A percentile compares a stretch with the other conserved stretches of the same genome.
These are phyloP conservation scores for Cylindroiulus punctatus DNA, from an alignment of 2,888 invertebrate species.

Conservation along the genomic window DNA sequence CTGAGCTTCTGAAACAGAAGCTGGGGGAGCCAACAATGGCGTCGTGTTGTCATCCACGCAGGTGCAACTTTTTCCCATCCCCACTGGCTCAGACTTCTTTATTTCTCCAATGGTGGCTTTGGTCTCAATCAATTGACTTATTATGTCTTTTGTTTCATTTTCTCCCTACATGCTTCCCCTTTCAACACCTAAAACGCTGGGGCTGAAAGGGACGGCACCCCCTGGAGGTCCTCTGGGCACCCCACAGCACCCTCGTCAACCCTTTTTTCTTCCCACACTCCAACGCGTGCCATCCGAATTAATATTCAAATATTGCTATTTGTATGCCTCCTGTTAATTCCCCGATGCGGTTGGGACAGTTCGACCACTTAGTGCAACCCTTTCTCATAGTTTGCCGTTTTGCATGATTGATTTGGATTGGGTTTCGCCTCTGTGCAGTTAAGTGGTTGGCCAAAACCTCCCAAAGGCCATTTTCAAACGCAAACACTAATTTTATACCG, in stretches of 20 bases:
- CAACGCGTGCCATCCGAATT: conserved; percentile 18
- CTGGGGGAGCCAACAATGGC: not conserved
- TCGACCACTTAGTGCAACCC: not conserved
- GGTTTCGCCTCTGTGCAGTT: not conserved
- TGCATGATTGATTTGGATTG: not conserved
- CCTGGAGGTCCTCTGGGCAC: no score
- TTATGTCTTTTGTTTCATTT: conserved; percentile 3
- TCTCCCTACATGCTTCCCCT: conserved; percentile 2
- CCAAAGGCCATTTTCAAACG: not conserved
- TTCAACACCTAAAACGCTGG: conserved; percentile 11
- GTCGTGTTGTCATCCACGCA: not conserved
- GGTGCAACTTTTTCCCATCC: not conserved
- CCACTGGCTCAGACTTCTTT: conserved; percentile 2
- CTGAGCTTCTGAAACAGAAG: not conserved
- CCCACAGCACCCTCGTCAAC: not conserved
- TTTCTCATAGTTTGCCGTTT: not conserved
- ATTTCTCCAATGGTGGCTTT: conserved; percentile 1
- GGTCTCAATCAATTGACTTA: not conserved
- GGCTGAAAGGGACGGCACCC: not conserved
- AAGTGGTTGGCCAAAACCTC: not conserved
- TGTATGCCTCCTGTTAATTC: not conserved
- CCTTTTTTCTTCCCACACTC: conserved; percentile 9
- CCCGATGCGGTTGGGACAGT: not conserved
- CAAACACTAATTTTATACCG: no score
- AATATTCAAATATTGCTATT: conserved; percentile 18